Evolutionary conservation across 2,797 vertebrate genomes (phyloP).

Genomic region (Rallus crepitans): DNA sequence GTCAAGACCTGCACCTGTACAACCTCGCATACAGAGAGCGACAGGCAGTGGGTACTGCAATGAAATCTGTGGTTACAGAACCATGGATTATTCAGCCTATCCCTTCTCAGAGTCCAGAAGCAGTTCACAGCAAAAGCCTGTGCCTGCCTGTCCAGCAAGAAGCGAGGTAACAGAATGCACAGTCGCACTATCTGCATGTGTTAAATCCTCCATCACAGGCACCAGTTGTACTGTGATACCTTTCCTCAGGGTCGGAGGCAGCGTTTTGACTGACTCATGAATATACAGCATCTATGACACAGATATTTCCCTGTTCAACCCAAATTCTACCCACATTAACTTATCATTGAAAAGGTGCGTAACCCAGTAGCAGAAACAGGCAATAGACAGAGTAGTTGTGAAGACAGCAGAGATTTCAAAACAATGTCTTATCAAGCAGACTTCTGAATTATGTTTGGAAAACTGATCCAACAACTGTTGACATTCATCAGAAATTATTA

Average conservation of each 20-base stretch:
- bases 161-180: not conserved
- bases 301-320: not conserved
- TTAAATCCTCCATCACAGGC: rapidly evolving
- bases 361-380: not conserved
- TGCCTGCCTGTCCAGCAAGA: not conserved
- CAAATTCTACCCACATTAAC: not conserved
- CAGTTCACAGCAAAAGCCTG: not conserved
- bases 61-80: not conserved
- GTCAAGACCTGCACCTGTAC: not conserved
- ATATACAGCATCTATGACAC: too few species aligned
- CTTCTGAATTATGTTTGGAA: not conserved
- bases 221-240: not conserved
- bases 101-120: not conserved
- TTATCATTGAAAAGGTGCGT: not conserved
- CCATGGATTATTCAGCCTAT: not conserved
- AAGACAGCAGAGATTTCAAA: not conserved
- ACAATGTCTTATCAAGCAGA: not conserved
- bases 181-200: not conserved
- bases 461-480: not conserved
- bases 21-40: not conserved
- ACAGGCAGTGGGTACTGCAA: not conserved
- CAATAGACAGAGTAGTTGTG: not conserved
- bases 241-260: not conserved
- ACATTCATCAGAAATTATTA: not conserved
- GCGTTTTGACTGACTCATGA: not conserved